Evolutionary conservation across 30 jellyfish, hydroid and myxozoan genomes (phyloP).

Genomic region (Morbakka virulenta): DNA sequence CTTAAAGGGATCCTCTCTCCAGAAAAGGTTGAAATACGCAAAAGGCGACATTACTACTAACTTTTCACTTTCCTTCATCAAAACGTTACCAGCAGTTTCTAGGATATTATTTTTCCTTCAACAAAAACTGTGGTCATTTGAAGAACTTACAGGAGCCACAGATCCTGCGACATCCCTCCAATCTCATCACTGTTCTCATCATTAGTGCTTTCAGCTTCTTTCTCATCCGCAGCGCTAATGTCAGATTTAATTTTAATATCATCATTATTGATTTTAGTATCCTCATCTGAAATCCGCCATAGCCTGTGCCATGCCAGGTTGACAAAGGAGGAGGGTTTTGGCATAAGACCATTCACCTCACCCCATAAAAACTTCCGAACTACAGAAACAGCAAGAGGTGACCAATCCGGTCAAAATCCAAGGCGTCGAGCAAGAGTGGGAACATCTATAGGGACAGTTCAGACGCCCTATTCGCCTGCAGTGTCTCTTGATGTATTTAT

Average conservation of each 20-base stretch:
- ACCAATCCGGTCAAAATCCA: no score
- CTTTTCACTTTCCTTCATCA: background rate
- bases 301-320: no score
- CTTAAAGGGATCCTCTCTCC: constrained; percentile 33
- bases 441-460: no score
- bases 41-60: background rate
- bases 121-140: constrained; percentile 14
- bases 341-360: no score
- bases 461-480: no score
- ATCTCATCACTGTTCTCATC: background rate
- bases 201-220: background rate
- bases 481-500: no score
- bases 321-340: no score
- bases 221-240: background rate
- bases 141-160: background rate
- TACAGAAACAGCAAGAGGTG: no score
- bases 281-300: no score
- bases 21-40: constrained; percentile 29
- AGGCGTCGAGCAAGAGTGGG: no score
- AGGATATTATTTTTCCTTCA: constrained; percentile 28
- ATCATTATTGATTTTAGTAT: background rate
- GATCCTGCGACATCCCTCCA: no score
- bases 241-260: background rate
- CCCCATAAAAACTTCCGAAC: no score
- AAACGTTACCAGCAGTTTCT: background rate